Evolutionary conservation across 2,797 vertebrate genomes (phyloP).

Genomic region (Poecilia gillii): DNA sequence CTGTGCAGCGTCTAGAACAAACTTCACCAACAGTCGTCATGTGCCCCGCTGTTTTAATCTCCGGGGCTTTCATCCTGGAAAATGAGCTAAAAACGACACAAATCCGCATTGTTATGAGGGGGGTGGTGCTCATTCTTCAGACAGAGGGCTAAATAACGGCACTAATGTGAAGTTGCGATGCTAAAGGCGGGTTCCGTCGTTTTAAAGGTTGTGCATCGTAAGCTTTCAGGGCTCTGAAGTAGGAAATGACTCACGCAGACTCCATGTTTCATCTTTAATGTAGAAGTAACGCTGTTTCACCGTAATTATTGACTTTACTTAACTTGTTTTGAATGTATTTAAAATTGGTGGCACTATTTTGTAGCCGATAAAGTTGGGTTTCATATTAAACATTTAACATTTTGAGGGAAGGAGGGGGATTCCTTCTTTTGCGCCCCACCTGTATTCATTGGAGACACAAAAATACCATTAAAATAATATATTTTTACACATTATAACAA

Average conservation of each 20-base stretch:
- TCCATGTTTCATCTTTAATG: slow-evolving; percentile 32
- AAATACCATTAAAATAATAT: neutral
- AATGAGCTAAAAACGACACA: slow-evolving; percentile 20
- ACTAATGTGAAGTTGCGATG: neutral
- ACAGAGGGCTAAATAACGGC: neutral
- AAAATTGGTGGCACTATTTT: neutral
- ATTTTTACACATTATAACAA: neutral
- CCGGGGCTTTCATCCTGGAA: slow-evolving; percentile 38
- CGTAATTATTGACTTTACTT: neutral
- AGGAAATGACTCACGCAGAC: slow-evolving; percentile 69
- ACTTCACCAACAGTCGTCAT: slow-evolving; percentile 69
- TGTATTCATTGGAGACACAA: neutral
- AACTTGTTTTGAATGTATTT: neutral
- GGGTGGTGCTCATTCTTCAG: fast-evolving
- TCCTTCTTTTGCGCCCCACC: neutral
- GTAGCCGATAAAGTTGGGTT: neutral
- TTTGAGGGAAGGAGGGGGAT: neutral
- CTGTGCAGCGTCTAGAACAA: slow-evolving; percentile 58
- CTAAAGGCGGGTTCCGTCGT: neutral
- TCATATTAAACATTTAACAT: neutral
- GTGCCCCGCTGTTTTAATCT: slow-evolving; percentile 64
- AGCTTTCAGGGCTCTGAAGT: slow-evolving; percentile 43
- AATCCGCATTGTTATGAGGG: neutral
- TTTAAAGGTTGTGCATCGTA: slow-evolving; percentile 57
- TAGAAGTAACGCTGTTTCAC: slow-evolving; percentile 5